Base-by-base conservation (phyloP, 1,140 invertebrate species). In the Drosophila chauvacae region DNA sequence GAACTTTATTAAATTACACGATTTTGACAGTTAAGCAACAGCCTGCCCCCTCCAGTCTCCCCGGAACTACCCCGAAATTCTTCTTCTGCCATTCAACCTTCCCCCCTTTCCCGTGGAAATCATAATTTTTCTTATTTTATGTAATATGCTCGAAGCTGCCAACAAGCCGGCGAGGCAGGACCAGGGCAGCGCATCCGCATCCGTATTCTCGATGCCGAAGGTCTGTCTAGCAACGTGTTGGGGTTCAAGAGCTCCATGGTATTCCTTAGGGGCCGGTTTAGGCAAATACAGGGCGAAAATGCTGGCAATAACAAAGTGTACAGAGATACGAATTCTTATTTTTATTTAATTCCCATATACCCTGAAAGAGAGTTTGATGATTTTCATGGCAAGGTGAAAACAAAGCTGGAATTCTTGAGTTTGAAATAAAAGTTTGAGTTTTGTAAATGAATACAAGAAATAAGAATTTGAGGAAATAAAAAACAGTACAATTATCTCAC, bases 1-100 rank as follows among this genome's bases (percentile, higher is more conserved):
- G 90, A 91, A 91, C 90, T 91, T 91, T 91, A 91, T 91, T 91
- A 91, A 91, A 91, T 91, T 91, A 91, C 90, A 90, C 82, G 77
- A 88, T 91, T 91, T 91, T 91, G 84, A 91, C 90, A 90, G 90
- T 88, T 88, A 88, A 84, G 85, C 84, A 87, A 87, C 72, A 77
- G 62, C 57, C 61, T 33, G 44, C 55, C 55, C 10, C 59, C 53
- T 35, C 39, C n/a, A 20, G 20, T 41, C 47, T 28, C 30, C 53
- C 37, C 16, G 42, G 11, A 47, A 44, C 20, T 50, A 37, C 44
- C 33, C 18, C 47, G 42, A 28, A 51, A 39, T 26, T 48, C 47
- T n/a, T 28, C 4, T n/a, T 16, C 14, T 16, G 18, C 28, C 45
- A 58, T 28, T 28, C 23, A 50, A 30, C 26, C 16, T 18, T 20